Base-by-base conservation (phyloP, 2,797 vertebrate genomes). In the Hafferia zeledoni region DNA sequence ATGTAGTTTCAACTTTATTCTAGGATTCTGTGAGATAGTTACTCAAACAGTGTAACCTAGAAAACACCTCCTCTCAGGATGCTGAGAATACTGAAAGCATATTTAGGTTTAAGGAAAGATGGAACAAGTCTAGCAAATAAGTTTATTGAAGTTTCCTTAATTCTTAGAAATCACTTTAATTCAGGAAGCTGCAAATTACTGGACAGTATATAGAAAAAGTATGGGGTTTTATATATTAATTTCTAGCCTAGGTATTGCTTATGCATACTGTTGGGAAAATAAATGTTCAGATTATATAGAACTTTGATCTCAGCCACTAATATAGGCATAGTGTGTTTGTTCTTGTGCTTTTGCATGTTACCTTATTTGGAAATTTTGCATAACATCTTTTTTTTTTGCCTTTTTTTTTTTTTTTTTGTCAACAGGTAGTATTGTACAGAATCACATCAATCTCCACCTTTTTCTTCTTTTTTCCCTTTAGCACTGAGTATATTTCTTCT, bases 161-260 rank as follows among this genome's bases (percentile, higher is more conserved):
- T 39, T 55, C 9, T 82, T 75, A 50, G 27, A 84, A 90, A 71
- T 6, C 8, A 59, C 6, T 70, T 87, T 57, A 7, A 30, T 46
- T 72, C 22, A 74, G 4, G 18, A 84, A 44, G 11, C 8, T 3
- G 1, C 1, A 59, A 68, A 41, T 56, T 59, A 43, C 11, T 24
- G 27, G 5, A 39, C 5, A 50, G 12, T n/a, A 50, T 6, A 52
- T 25, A 9, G 13, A 28, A 72, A 80, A 50, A 43, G 4, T 6
- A 10, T 12, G 1, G 0, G 31, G 4, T 19, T 39, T 50, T 37
- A 4, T 13, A 50, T 39, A 3, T 9, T 44, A 3, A 52, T 79
- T 82, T 60, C 35, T 71, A 56, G 6, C 24, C 35, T 43, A 56
- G 9, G 6, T 6, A 49, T 52, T 47, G 5, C 2, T 65, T 52